Evolutionary conservation across 2,113 vertebrate genomes (phyloP).

Genomic region (Merops nubicus): DNA sequence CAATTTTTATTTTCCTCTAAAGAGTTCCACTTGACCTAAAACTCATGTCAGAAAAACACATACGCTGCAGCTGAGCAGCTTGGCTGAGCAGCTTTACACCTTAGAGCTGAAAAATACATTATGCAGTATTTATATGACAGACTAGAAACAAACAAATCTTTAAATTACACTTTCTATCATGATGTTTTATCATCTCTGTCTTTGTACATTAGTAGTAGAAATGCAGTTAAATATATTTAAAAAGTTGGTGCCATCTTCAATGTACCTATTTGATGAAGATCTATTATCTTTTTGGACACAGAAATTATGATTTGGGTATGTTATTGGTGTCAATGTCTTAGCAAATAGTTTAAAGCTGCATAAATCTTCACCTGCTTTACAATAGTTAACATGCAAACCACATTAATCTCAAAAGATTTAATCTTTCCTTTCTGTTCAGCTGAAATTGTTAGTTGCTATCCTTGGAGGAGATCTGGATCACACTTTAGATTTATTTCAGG

Average conservation of each 20-base stretch:
- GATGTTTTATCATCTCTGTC: not conserved
- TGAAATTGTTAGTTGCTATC: not conserved
- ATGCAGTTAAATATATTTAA: not conserved
- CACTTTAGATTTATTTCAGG: not conserved
- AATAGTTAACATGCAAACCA: not conserved
- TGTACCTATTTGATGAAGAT: not conserved
- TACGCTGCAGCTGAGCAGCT: not conserved
- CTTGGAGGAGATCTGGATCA: not conserved
- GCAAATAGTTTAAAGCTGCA: not conserved
- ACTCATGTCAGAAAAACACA: not conserved
- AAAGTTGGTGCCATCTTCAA: not conserved
- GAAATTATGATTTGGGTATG: not conserved
- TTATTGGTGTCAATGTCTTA: not conserved
- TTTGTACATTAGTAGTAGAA: not conserved
- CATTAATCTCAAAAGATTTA: rapidly evolving
- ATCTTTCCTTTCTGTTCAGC: not conserved
- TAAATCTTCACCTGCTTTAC: not conserved
- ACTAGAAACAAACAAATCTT: not conserved
- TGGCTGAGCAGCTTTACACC: not conserved
- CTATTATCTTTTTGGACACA: not conserved
- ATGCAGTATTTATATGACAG: not conserved
- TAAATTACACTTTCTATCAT: not conserved
- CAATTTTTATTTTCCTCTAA: not conserved
- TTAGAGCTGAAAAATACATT: not conserved
- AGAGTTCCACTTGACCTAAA: not conserved